Conservation (phyloP, 2,888 invertebrate species). For the Chloroclystis v-ata region DNA sequence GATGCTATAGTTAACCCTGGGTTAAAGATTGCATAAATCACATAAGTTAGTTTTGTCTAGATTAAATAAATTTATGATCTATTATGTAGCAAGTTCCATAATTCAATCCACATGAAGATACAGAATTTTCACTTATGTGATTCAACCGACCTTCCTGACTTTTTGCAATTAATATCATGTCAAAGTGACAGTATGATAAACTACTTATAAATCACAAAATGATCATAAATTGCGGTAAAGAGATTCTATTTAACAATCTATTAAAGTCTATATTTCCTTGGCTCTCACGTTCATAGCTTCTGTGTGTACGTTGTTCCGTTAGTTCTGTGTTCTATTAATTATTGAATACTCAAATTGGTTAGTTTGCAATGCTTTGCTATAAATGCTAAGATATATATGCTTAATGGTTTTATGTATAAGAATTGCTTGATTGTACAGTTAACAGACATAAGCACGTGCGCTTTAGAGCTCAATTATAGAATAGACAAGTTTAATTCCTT, state of each 20-base stretch:
- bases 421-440: slow-evolving; percentile 2
- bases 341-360: slow-evolving; percentile 31
- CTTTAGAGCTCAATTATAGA: slow-evolving; percentile 25
- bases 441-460: slow-evolving; percentile 27
- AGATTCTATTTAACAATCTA: not conserved
- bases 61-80: not conserved
- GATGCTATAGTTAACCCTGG: not conserved
- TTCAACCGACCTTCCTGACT: slow-evolving; percentile 1
- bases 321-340: slow-evolving; percentile 30
- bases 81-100: not conserved
- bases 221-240: not conserved
- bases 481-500: slow-evolving; percentile 18
- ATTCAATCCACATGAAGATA: not conserved
- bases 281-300: slow-evolving; percentile 19
- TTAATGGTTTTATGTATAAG: not conserved
- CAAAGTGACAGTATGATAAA: slow-evolving; percentile 1
- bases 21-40: not conserved
- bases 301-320: slow-evolving; percentile 19
- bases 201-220: slow-evolving; percentile 4
- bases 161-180: slow-evolving; percentile 2
- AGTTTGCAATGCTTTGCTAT: slow-evolving; percentile 23
- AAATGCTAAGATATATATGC: slow-evolving; percentile 6
- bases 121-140: not conserved
- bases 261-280: slow-evolving; percentile 10
- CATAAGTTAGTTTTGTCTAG: not conserved